Conservation (phyloP, 2,888 invertebrate species). For the Nasonovia ribisnigri region DNA sequence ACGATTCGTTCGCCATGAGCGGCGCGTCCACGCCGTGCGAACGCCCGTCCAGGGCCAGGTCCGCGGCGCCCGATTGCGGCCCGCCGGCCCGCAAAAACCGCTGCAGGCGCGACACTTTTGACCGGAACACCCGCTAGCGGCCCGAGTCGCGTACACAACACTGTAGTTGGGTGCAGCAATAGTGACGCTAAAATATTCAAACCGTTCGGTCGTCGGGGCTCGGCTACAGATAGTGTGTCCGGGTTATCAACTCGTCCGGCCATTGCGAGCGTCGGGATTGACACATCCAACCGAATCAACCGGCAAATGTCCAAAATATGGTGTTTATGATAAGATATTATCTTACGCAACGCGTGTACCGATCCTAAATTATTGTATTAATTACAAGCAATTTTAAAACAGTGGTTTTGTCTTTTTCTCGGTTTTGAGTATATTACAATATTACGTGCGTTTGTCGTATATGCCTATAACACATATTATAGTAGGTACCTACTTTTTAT, state of each 20-base stretch:
- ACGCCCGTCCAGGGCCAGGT: background rate
- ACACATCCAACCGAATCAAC: background rate
- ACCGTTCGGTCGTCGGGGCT: no score
- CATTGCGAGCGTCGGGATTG: background rate
- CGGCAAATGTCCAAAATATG: background rate
- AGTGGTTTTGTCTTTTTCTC: background rate
- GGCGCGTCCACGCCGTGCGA: background rate
- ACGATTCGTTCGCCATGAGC: background rate
- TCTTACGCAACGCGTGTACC: background rate
- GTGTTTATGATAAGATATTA: background rate
- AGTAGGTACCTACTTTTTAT: background rate
- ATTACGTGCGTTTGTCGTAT: background rate
- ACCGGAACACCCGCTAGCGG: background rate
- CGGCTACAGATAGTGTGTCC: no score
- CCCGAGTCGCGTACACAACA: background rate
- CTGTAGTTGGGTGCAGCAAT: no score
- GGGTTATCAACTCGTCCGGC: no score
- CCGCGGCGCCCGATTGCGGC: background rate
- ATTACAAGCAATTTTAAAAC: background rate
- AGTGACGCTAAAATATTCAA: no score
- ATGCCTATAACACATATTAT: no score
- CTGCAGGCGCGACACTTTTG: background rate
- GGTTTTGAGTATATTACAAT: background rate
- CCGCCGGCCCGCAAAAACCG: background rate
- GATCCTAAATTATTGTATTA: background rate